Conservation (phyloP, 2,888 invertebrate species). For the Drosophila colorata region DNA sequence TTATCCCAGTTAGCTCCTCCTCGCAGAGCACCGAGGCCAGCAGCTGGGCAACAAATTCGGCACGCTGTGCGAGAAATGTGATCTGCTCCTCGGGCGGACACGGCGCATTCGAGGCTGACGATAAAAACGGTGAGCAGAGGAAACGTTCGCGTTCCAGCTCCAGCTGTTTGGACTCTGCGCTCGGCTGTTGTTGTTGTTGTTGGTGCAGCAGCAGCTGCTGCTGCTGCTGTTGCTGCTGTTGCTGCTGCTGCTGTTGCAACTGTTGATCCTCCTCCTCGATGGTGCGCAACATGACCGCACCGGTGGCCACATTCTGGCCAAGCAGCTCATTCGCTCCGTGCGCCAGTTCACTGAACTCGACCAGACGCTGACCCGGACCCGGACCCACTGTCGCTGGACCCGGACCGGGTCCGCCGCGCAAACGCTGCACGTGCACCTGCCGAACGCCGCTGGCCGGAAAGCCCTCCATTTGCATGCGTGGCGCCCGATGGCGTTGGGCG, state of each 20-base stretch:
- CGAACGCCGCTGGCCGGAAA: constrained; percentile 14
- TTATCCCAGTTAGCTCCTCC: constrained; percentile 41
- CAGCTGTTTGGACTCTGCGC: constrained; percentile 15
- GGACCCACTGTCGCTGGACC: not conserved
- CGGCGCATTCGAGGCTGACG: not conserved
- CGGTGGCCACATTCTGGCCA: constrained; percentile 1
- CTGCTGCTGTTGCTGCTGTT: not conserved
- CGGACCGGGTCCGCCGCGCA: constrained; percentile 28
- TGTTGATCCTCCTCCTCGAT: constrained; percentile 45
- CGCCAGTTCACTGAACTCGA: constrained; percentile 34
- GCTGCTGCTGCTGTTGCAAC: constrained; percentile 5
- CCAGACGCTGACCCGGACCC: constrained; percentile 17
- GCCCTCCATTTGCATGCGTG: constrained; percentile 25
- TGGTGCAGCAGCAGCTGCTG: constrained; percentile 2
- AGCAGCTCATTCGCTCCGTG: constrained; percentile 30
- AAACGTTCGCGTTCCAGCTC: constrained; percentile 50
- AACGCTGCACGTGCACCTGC: constrained; percentile 34
- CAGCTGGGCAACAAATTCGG: constrained; percentile 67
- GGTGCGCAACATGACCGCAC: constrained; percentile 23
- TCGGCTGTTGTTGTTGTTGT: constrained; percentile 2
- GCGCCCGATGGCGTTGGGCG: constrained; percentile 16
- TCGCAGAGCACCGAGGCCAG: constrained; percentile 60
- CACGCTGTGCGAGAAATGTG: constrained; percentile 50
- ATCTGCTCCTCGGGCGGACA: constrained; percentile 30
- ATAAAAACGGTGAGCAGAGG: constrained; percentile 53